Base-by-base conservation (phyloP, 2,888 invertebrate species). In the Pandemis corylana region DNA sequence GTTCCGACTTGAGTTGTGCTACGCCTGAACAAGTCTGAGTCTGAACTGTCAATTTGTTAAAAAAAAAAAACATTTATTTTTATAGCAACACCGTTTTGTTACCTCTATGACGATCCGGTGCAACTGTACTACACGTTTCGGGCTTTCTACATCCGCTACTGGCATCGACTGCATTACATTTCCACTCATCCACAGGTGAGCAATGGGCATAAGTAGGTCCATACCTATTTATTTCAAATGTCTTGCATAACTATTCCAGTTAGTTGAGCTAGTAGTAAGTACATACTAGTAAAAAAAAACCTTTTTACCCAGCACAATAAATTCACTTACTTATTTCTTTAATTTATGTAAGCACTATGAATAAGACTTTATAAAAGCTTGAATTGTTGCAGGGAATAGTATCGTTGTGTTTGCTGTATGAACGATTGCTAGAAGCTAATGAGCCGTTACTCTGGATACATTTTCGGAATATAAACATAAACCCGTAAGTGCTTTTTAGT, bases 21-120 rank as follows among this genome's bases (percentile, higher is more conserved):
- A 36, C 28, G 1, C 28, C 28, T 36, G 28, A 36, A 36, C 28
- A 4, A 36, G 28, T 36, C 28, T 2, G 28, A 36, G 28, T 44
- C 44, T 7, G 5, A 44, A 44, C 9, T 5, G 44, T 9, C 44
- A 5, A 44, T 7, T 28, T 20, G 2, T 36, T 1, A 36, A 36
- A 36, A 36, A 36, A 36, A 36, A 36, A 36, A 36, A 44, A 12
- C 12, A 10, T 46, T 46, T 46, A 46, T 76, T 65, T 12, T 65
- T 94, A 56, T 91, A 98, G 99, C 98, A 65, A 98, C 98, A 0
- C 99, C 99, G 0, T 97, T 99, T 85, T 99, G 99, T 88, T 99
- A 98, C 86, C 91, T 99, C 49, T 99, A 97, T 88, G 97, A 98
- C 82, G 97, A 98, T 80, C 97, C 98, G 0, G 96, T 97, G 15